phyloP scores from a whole-genome alignment of 2,888 invertebrate genomes.

The Polymixis lichenea region DNA sequence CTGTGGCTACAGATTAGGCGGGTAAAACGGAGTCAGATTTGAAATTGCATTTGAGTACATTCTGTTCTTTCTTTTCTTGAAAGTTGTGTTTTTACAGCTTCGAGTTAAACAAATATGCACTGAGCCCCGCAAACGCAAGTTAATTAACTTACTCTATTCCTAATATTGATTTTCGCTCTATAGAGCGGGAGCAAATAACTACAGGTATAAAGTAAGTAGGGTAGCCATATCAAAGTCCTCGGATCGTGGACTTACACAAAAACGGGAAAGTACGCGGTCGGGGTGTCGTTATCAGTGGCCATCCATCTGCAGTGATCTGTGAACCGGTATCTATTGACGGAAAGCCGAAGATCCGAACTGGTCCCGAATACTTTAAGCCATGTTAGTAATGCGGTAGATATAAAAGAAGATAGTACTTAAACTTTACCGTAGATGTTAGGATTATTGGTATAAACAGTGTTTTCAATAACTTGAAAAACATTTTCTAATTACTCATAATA shows the following conservation, averaged over 20 bases:
- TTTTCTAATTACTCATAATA: background rate
- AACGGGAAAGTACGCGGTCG: constrained; percentile 30
- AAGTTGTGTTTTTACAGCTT: constrained; percentile 13
- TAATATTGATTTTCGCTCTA: constrained; percentile 58
- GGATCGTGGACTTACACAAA: constrained; percentile 50
- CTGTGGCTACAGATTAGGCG: constrained; percentile 35
- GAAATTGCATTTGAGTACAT: constrained; percentile 41
- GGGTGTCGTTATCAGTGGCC: constrained; percentile 46
- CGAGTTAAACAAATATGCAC: constrained; percentile 30
- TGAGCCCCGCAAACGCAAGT: constrained; percentile 28
- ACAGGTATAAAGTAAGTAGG: constrained; percentile 61
- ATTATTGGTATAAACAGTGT: background rate
- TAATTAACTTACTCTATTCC: constrained; percentile 52
- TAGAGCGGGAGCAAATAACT: constrained; percentile 61
- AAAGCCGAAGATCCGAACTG: constrained; percentile 31
- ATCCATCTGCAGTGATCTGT: constrained; percentile 55
- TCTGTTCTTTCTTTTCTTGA: constrained; percentile 15
- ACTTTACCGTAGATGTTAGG: background rate
- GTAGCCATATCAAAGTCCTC: constrained; percentile 48
- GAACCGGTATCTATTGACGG: constrained; percentile 53
- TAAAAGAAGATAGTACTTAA: constrained; percentile 33
- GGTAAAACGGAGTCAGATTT: constrained; percentile 16
- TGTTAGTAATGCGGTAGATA: constrained; percentile 31
- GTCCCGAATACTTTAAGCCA: constrained; percentile 51
- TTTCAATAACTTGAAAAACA: background rate